Conservation (phyloP, 2,797 vertebrate species). For the Rhinichthys osculus region DNA sequence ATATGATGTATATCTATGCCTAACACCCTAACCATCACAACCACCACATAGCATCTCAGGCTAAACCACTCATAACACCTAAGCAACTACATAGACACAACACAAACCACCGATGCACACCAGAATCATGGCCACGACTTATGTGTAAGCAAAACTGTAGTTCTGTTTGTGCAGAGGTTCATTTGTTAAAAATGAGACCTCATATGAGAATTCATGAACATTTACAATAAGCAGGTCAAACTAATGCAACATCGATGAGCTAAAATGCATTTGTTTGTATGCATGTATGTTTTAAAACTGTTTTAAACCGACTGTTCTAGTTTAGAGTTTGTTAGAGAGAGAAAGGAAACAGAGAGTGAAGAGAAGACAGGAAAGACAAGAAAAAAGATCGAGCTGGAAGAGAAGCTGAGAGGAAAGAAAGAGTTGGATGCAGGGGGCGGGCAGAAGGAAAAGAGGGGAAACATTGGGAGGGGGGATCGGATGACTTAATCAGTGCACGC, state of each 20-base stretch:
- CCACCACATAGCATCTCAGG: too few species aligned
- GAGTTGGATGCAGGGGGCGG: conserved; percentile 49
- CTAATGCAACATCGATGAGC: conserved; percentile 2
- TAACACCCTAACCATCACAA: too few species aligned
- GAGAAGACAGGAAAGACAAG: conserved; percentile 53
- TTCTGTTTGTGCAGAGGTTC: background rate
- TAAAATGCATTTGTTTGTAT: conserved; percentile 39
- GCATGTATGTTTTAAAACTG: background rate
- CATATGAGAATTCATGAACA: conserved; percentile 23
- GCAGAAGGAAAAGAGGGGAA: conserved; percentile 50
- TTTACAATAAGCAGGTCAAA: background rate
- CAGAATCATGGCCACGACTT: background rate
- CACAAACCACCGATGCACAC: background rate
- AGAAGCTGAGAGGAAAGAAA: conserved; percentile 43
- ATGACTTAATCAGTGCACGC: conserved; percentile 72
- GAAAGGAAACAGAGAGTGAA: conserved; percentile 34
- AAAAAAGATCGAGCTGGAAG: conserved; percentile 30
- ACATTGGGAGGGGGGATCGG: conserved; percentile 57
- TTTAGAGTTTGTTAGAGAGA: conserved; percentile 10
- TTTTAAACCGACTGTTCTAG: background rate
- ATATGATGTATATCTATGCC: too few species aligned
- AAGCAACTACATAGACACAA: background rate
- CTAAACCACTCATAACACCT: too few species aligned
- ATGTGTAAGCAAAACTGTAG: background rate
- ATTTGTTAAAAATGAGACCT: background rate